A percentile compares a stretch with the other conserved stretches of the same genome.
phyloP scores from a whole-genome alignment of 1,140 invertebrate species.

The Coelopa frigida region DNA sequence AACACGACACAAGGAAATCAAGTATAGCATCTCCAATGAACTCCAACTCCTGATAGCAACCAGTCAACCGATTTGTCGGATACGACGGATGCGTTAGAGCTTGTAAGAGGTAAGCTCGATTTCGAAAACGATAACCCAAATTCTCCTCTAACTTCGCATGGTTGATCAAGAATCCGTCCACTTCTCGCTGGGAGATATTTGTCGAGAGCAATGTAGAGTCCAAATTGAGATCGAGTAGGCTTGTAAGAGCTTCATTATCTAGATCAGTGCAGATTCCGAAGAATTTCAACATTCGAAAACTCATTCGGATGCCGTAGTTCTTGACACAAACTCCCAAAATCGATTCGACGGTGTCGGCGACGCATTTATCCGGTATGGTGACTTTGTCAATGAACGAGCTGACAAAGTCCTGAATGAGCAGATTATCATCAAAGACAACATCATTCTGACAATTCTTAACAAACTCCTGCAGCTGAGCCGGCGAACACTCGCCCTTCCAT shows the following conservation, averaged over 20 bases:
- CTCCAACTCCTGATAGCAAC: conserved; percentile 90
- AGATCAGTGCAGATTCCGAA: conserved; percentile 53
- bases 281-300: conserved; percentile 64
- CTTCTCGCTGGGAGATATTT: conserved; percentile 27
- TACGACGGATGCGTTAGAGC: conserved; percentile 91
- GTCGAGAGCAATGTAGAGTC: conserved; percentile 38
- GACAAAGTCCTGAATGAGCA: neutral
- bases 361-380: conserved; percentile 30
- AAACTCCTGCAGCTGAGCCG: neutral
- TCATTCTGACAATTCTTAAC: too few species aligned
- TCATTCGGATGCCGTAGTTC: conserved; percentile 49
- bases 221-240: conserved; percentile 34
- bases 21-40: conserved; percentile 94
- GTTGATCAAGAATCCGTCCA: conserved; percentile 48
- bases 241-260: conserved; percentile 35
- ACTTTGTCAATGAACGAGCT: conserved; percentile 12
- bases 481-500: conserved; percentile 2
- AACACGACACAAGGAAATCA: conserved; percentile 84
- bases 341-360: conserved; percentile 79
- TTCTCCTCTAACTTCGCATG: conserved; percentile 52
- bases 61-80: conserved; percentile 73
- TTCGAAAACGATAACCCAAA: conserved; percentile 60
- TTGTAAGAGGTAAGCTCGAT: conserved; percentile 61
- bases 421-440: too few species aligned
- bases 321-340: conserved; percentile 71